Conservation (phyloP, 2,797 vertebrate genomes). For the Vultur gryphus region DNA sequence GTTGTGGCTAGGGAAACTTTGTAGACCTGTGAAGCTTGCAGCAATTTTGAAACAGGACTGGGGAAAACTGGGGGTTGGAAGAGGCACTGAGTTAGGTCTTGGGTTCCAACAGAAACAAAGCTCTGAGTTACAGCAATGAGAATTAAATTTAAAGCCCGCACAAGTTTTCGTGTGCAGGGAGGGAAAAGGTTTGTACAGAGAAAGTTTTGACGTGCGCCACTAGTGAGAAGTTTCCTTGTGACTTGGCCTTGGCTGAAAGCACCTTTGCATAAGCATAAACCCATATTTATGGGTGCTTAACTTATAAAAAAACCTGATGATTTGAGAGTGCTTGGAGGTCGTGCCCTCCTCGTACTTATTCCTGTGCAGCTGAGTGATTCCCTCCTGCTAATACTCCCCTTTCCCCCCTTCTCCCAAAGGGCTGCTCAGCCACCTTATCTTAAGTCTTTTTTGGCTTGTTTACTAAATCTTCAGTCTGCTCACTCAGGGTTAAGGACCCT, state of each 20-base stretch:
- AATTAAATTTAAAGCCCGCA: background rate
- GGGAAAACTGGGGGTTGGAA: background rate
- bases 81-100: background rate
- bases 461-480: background rate
- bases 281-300: background rate
- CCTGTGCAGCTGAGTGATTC: background rate
- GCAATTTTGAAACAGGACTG: background rate
- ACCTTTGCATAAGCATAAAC: background rate
- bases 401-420: background rate
- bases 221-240: background rate
- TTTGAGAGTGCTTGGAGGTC: background rate
- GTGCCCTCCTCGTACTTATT: background rate
- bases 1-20: background rate
- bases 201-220: background rate
- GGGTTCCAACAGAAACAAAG: background rate
- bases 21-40: background rate
- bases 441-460: background rate
- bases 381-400: background rate
- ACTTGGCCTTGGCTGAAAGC: background rate
- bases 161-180: background rate
- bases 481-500: conserved; percentile 9
- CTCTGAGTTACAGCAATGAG: background rate
- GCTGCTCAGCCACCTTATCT: background rate
- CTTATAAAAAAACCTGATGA: background rate
- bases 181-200: background rate